Evolutionary conservation across 2,797 vertebrate genomes (phyloP), one percentile per base, ranked within the genome.

Genomic region (Gephyroberyx darwinii): DNA sequence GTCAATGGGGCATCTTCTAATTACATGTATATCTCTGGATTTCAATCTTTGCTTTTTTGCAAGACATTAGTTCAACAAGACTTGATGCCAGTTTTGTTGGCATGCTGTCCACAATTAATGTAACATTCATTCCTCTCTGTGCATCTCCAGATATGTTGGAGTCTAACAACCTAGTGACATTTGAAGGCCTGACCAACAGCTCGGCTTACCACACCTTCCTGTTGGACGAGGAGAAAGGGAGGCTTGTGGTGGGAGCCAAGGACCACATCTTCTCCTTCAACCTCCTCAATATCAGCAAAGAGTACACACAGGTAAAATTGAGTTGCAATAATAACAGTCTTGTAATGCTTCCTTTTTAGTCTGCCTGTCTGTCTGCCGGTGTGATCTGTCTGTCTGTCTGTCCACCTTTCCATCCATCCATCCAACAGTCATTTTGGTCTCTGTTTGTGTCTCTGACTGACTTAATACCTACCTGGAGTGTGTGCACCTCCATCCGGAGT

Each of bases 181-280:
- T 98, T 85, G 95, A 93, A 54, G 97, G 98, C 73, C 89, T 98
- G 83, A 85, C 93, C 83, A 98, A 98, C 88, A 99, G 97, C 69
- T 98, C 97, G 10, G 94, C 95, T 85, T 99, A 99, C 86, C 95
- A 99, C 82, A 98, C 96, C 22, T 97, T 99, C 84, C 94, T 99
- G 80, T 81, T 99, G 93, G 98, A 99, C 3, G 98, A 99, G 85
- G 98, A 99, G 90, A 95, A 96, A 3, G 92, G 97, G 71, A 94
- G 96, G 51, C 94, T 99, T 0, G 95, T 97, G 4, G 96, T 99
- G 74, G 98, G 98, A 90, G 96, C 97, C 77, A 99, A 98, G 84
- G 97, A 99, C 91, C 96, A 99, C 87, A 94, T 99, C 86, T 96
- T 99, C 93, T 98, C 98, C 66, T 98, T 99, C 87, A 98, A 96